Base-by-base conservation (phyloP, 2,113 vertebrate genomes). In the Mellivora capensis region DNA sequence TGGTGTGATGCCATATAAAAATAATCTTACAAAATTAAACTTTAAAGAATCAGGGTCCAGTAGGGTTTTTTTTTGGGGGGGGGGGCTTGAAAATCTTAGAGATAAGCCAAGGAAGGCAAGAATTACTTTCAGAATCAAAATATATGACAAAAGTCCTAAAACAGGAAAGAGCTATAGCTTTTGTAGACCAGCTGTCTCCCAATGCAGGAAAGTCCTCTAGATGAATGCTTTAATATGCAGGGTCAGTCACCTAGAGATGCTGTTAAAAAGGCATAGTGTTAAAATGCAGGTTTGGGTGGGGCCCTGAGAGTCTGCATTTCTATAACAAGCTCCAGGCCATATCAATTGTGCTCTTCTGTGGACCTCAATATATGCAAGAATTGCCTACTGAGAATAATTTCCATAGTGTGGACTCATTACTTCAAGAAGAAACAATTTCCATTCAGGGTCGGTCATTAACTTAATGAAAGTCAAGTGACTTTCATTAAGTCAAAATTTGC, bases 121-220 rank as follows among this genome's bases (percentile, higher is more conserved):
- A 93, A 84, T 71, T 93, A 23, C 14, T 87, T 93, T 84, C 62
- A 80, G 82, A 87, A 61, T 62, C 23, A 71, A 25, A 82, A 47
- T 29, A 39, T 23, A 20, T 74, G 23, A 74, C 17, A n/a, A 82
- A 89, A 67, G 37, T 71, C 34, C 37, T 27, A 61, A 11, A 81
- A 57, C 0, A 4, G 6, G 2, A 76, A 86, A 12, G 12, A 7
- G 71, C 34, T 10, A 29, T 9, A 79, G 14, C 1, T 71, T 71
- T 1, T 29, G 1, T 37, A 39, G 3, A 7, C 9, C 3, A 80
- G 13, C 3, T 64, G 1, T 71, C 27, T 76, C 21, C 29, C 5
- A 57, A 18, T 3, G 47, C 4, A 77, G 62, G 8, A 31, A 52
- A 37, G 27, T 29, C 4, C 25, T 76, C 25, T 29, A 18, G 9